Percentiles rank a stretch among this genome's conserved stretches.
phyloP scores from a whole-genome alignment of 2,113 vertebrate genomes.

The Sula dactylatra region DNA sequence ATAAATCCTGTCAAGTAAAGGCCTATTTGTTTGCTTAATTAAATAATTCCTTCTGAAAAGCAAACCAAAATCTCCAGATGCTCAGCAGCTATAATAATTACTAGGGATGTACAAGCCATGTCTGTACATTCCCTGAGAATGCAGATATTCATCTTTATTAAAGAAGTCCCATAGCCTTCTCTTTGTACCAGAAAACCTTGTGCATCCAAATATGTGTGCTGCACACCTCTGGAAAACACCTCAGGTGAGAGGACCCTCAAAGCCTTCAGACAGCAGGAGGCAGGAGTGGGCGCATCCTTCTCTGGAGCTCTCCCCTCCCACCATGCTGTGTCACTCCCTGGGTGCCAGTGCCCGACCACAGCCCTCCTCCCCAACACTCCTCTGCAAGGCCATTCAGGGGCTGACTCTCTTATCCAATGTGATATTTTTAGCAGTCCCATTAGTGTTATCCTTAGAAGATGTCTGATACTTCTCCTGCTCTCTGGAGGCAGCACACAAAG shows the following conservation, averaged over 20 bases:
- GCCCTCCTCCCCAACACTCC: not conserved
- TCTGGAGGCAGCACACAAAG: not conserved
- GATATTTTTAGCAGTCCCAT: not conserved
- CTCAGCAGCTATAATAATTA: not conserved
- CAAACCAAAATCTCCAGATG: not conserved
- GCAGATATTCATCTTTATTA: not conserved
- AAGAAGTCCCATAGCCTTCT: not conserved
- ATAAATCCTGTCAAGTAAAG: not conserved
- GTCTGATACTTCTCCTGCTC: not conserved
- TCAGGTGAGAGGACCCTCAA: not conserved
- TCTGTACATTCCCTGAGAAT: not conserved
- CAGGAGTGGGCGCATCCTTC: not conserved
- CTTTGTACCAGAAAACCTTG: not conserved
- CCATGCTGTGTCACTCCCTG: not conserved
- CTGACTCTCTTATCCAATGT: not conserved
- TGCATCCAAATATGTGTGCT: accelerated
- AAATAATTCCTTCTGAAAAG: not conserved
- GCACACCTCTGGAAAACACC: not conserved
- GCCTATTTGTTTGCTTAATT: not conserved
- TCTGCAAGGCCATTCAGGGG: not conserved
- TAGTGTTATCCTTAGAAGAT: not conserved
- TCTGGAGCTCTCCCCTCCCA: not conserved
- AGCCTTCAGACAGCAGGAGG: not conserved
- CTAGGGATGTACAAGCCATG: not conserved
- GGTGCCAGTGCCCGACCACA: accelerated